Conservation (phyloP, 2,888 invertebrate species). For the Bursaphelenchus okinawaensis region DNA sequence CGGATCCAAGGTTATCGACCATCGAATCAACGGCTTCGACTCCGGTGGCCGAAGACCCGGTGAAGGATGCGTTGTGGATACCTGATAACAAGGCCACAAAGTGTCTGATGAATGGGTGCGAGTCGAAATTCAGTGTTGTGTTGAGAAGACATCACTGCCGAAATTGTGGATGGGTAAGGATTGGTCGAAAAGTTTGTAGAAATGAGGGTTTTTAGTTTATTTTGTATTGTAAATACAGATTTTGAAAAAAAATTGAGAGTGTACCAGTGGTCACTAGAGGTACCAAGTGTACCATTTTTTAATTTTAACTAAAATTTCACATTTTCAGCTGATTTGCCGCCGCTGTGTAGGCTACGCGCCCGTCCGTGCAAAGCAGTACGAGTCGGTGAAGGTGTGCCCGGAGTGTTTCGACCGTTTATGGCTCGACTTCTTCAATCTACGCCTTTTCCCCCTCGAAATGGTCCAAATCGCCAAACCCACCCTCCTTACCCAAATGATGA, state of each 20-base stretch:
- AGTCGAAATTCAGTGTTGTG: slow-evolving; percentile 73
- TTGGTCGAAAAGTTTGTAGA: slow-evolving; percentile 3
- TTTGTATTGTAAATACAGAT: no score
- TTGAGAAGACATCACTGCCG: slow-evolving; percentile 77
- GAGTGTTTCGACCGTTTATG: slow-evolving; percentile 42
- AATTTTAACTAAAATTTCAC: slow-evolving; percentile 15
- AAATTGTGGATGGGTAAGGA: slow-evolving; percentile 73
- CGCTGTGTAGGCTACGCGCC: slow-evolving; percentile 49
- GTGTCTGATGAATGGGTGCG: slow-evolving; percentile 72
- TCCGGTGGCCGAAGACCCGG: neutral
- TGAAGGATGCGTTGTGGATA: slow-evolving; percentile 20
- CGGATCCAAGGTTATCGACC: neutral
- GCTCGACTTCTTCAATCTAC: slow-evolving; percentile 15
- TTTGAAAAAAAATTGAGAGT: no score
- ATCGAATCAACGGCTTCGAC: neutral
- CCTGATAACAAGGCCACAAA: slow-evolving; percentile 68
- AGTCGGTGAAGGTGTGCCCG: slow-evolving; percentile 43
- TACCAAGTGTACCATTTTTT: no score
- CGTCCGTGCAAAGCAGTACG: slow-evolving; percentile 35
- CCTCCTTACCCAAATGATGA: neutral
- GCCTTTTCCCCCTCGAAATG: slow-evolving; percentile 32
- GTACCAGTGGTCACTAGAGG: no score
- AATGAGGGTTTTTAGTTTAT: slow-evolving; percentile 10
- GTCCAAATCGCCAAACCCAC: neutral
- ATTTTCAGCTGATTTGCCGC: slow-evolving; percentile 42